phyloP scores from a whole-genome alignment of 2,113 vertebrate genomes.

The Gavialis gangeticus region DNA sequence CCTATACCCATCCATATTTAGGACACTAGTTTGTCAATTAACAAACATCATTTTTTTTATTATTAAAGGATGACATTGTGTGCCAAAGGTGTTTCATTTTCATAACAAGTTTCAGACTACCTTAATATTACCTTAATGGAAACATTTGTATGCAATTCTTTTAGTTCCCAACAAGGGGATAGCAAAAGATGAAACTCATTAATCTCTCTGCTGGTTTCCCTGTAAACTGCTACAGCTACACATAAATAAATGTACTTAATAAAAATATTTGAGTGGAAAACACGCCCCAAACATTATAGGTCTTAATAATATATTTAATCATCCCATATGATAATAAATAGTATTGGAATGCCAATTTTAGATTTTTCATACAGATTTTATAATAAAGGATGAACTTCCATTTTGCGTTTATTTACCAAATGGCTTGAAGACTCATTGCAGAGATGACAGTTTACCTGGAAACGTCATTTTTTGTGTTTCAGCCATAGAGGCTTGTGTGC shows the following conservation, averaged over 20 bases:
- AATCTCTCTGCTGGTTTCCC: background rate
- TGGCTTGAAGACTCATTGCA: background rate
- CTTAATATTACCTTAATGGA: background rate
- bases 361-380: no score
- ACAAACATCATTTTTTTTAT: no score
- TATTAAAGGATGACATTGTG: no score
- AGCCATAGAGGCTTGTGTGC: background rate
- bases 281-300: background rate
- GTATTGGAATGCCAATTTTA: background rate
- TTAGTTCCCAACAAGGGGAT: background rate
- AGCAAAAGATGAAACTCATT: background rate
- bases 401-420: background rate
- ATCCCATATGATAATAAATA: background rate
- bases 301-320: background rate
- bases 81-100: background rate
- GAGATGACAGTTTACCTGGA: background rate
- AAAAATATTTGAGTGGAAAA: background rate
- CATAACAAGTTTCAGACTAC: background rate
- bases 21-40: background rate
- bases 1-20: background rate
- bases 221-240: background rate
- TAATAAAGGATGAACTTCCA: no score
- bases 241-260: background rate
- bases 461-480: background rate
- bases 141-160: background rate